Evolutionary conservation across 2,797 vertebrate genomes (phyloP), one percentile per base, ranked within the genome.

Genomic region (Merluccius polli): DNA sequence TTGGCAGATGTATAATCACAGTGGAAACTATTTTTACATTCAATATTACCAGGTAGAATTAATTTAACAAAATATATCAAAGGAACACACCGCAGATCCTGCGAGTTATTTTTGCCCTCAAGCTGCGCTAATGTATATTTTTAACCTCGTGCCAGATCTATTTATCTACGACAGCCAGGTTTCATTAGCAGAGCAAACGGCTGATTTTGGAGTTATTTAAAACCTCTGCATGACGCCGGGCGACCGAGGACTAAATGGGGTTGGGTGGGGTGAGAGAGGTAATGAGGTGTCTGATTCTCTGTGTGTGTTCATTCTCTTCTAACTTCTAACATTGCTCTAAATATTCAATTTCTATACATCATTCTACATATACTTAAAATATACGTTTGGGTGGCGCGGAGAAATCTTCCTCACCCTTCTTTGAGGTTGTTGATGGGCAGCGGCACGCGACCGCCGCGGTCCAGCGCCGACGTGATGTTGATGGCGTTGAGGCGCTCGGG

Each of bases 381-480:
- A 73, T 59, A n/a, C 41, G 12, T 73, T 59, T 30, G 12, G 24
- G 27, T 15, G 13, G 48, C 48, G 4, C 27, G 44, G 44, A 15
- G 15, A 41, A 48, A 1, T 65, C 59, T 2, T 65, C 63, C 96
- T 97, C 90, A 99, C 98, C 98, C 98, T 81, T 99, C 98, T 83
- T 99, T 99, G 84, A 99, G 95, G 88, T 99, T 94, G 84, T 99
- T 98, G 88, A 99, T 98, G 6, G 98, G 98, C 79, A 99, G 95
- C 0, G 98, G 98, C 3, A 99, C 97, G 2, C 98, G 92, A 33
- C 98, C 98, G 0, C 98, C 98, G 0, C 98, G 93, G 91, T 99
- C 98, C 6, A 99, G 91, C 0, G 98, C 98, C 0, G 98, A 99
- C 0, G 97, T 99, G 81, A 99, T 98, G 90, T 99, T 99, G 81